Conservation (phyloP, 2,797 vertebrate genomes). For the Sylvilagus floridanus region DNA sequence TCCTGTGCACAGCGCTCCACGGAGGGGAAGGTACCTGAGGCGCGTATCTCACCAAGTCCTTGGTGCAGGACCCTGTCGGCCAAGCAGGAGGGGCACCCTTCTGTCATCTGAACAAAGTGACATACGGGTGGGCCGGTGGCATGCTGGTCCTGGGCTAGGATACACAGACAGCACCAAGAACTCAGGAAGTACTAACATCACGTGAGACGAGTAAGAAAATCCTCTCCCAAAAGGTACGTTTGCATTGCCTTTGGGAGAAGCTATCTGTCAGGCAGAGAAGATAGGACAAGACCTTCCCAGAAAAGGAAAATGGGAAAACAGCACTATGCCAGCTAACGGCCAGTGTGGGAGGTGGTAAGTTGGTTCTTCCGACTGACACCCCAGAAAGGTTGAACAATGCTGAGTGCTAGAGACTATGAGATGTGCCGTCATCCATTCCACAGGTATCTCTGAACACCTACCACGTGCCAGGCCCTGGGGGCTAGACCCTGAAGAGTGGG, state of each 20-base stretch:
- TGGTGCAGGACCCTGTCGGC: not conserved
- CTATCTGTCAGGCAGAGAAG: not conserved
- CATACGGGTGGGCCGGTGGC: not conserved
- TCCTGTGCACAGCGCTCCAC: not conserved
- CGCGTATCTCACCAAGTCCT: not conserved
- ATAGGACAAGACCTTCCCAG: not conserved
- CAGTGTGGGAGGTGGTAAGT: not conserved
- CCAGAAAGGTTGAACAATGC: not conserved
- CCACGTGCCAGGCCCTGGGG: not conserved
- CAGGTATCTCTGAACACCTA: not conserved
- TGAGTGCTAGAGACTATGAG: not conserved
- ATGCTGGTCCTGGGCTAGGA: not conserved
- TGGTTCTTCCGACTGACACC: not conserved
- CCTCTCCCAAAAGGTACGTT: not conserved
- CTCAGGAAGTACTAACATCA: too few relatives aligned
- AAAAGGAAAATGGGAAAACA: not conserved
- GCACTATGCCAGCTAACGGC: not conserved
- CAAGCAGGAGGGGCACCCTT: not conserved
- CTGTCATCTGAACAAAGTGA: not conserved
- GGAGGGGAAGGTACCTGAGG: rapidly evolving
- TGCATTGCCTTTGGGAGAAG: not conserved
- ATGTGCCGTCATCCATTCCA: not conserved
- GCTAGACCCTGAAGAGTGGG: not conserved
- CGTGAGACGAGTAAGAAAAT: not conserved
- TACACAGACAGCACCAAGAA: not conserved